Base-by-base conservation (phyloP, 2,113 vertebrate genomes). In the Nyctibius bracteatus region DNA sequence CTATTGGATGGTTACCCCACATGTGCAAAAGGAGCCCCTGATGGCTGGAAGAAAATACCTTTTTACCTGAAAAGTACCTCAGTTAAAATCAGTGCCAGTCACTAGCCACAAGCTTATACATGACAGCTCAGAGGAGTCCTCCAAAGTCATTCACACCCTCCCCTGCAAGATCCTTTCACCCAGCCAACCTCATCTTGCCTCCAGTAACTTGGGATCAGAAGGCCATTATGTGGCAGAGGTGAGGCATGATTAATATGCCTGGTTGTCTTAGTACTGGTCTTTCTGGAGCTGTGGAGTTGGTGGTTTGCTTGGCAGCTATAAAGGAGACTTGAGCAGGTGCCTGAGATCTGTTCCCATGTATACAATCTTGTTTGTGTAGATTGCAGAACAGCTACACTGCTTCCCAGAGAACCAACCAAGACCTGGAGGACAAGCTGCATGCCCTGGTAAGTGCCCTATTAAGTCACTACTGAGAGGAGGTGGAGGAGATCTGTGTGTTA, bases 381-480 rank as follows among this genome's bases (percentile, higher is more conserved):
- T 98, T 99, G 74, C 99, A 99, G 97, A 99, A 99, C 97, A 99
- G 99, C 97, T 99, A 99, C 96, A 99, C 99, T 0, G 99, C 99
- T 25, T 99, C 99, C 47, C 99, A 99, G 97, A 98, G 99, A 98
- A 98, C 99, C 94, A 99, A 99, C 96, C 99, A 99, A 98, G 99
- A 99, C 67, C 98, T 99, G 96, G 99, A 99, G 95, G 99, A 99
- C 98, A 99, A 99, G 97, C 98, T 99, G 79, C 99, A 99, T 57
- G 97, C 99, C 21, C 97, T 99, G 99, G 99, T 99, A 99, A 97
- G 86, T 94, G 77, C 65, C 31, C 33, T 86, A 2, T 65, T 77
- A 66, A 65, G 43, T 81, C 46, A 43, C 39, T 74, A 19, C 9
- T n/a, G 55, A 67, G 46, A 72, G 80, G 28, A 63, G 54, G 25